phyloP scores from a whole-genome alignment of 2,888 invertebrate species.

The Acanthopleura granulata region DNA sequence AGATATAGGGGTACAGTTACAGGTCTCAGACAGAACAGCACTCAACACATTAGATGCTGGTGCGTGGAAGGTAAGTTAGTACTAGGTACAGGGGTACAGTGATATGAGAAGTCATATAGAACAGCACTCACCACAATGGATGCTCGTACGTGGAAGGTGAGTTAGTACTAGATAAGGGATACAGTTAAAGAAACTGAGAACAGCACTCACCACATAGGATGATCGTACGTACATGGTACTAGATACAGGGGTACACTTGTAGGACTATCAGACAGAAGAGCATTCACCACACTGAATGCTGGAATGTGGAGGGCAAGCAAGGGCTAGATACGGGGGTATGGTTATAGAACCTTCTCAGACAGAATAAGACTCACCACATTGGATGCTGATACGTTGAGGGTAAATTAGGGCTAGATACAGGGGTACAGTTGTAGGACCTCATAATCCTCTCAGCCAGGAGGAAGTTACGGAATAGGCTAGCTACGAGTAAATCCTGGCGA shows the following conservation, averaged over 20 bases:
- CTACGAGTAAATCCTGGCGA: constrained; percentile 97
- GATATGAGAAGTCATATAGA: constrained; percentile 84
- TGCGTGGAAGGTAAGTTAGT: too few relatives aligned
- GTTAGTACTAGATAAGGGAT: constrained; percentile 82
- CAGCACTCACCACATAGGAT: too few relatives aligned
- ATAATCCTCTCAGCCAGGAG: constrained; percentile 95
- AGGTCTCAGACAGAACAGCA: too few relatives aligned
- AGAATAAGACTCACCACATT: constrained; percentile 72
- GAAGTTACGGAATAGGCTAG: constrained; percentile 97
- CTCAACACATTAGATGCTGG: too few relatives aligned
- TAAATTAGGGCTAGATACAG: constrained; percentile 91
- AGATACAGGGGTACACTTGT: constrained; percentile 98
- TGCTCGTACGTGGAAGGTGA: constrained; percentile 88
- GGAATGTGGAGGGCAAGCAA: constrained; percentile 88
- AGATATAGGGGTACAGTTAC: too few relatives aligned
- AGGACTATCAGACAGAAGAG: constrained; percentile 78
- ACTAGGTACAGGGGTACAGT: constrained; percentile 98
- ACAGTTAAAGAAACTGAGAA: too few relatives aligned
- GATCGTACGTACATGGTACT: too few relatives aligned
- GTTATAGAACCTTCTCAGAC: constrained; percentile 88
- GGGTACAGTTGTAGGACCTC: constrained; percentile 96
- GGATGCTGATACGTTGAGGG: constrained; percentile 86
- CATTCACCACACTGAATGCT: constrained; percentile 75
- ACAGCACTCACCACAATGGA: constrained; percentile 73
- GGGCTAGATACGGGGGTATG: constrained; percentile 97